Conservation (phyloP, 2,888 invertebrate species). For the Conus canariensis region DNA sequence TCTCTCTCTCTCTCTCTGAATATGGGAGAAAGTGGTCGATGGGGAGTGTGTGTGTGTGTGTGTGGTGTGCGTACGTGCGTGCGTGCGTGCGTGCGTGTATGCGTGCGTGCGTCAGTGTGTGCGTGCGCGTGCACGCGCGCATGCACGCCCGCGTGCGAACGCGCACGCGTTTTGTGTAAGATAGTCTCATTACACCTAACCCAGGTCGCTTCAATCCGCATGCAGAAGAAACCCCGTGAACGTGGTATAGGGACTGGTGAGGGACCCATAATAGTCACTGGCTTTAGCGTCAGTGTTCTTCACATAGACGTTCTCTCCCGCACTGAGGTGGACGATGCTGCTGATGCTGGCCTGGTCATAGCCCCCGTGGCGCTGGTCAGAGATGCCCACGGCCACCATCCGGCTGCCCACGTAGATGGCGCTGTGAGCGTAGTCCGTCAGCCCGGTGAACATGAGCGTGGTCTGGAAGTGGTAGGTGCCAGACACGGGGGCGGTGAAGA, state of each 20-base stretch:
- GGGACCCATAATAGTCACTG: background rate
- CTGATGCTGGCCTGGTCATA: background rate
- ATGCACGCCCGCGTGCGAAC: no score
- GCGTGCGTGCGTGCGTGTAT: no score
- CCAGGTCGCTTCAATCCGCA: no score
- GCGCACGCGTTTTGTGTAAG: no score
- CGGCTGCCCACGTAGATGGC: slow-evolving; percentile 2
- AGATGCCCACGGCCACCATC: background rate
- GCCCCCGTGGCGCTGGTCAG: background rate
- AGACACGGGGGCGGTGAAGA: background rate
- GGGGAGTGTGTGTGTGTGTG: no score
- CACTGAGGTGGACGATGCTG: background rate
- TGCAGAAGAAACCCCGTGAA: slow-evolving; percentile 3
- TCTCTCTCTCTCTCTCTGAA: no score
- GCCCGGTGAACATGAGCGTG: background rate
- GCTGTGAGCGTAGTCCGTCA: background rate
- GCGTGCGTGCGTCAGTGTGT: no score
- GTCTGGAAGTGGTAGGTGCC: slow-evolving; percentile 16
- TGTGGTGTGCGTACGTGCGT: no score
- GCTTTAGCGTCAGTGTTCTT: background rate
- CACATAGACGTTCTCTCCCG: background rate
- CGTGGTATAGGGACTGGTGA: background rate
- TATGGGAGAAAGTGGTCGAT: no score
- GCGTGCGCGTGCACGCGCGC: no score
- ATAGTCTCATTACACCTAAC: no score